Percentiles rank a stretch among this genome's conserved stretches.
phyloP scores from a whole-genome alignment of 2,888 invertebrate genomes.

The Agrilus mali region DNA sequence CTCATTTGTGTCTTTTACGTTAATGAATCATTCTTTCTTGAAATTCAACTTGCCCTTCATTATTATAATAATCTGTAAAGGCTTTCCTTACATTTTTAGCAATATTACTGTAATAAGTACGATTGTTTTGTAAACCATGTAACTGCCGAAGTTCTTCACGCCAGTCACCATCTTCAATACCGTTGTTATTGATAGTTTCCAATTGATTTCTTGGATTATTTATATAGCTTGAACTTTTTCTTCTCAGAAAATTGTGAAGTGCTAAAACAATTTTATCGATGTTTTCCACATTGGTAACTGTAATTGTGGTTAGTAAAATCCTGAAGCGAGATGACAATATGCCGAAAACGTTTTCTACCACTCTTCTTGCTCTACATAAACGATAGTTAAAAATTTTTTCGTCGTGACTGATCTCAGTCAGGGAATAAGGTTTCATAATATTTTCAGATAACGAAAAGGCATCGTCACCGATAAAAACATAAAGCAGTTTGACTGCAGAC shows the following conservation, averaged over 20 bases:
- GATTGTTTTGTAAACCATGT: neutral
- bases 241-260: neutral
- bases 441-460: neutral
- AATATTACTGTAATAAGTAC: neutral
- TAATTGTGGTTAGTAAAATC: constrained; percentile 2
- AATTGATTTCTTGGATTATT: no score
- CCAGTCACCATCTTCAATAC: neutral
- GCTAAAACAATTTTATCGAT: constrained; percentile 1
- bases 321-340: no score
- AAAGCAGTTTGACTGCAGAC: neutral
- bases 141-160: neutral
- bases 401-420: neutral
- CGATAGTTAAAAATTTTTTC: no score
- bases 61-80: constrained; percentile 1
- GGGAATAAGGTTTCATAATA: constrained; percentile 2
- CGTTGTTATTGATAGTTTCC: constrained; percentile 1
- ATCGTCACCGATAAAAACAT: constrained; percentile 2
- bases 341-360: no score
- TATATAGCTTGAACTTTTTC: neutral
- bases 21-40: no score
- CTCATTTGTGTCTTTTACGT: no score
- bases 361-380: no score
- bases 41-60: neutral
- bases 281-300: neutral
- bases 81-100: constrained; percentile 1